Evolutionary conservation across 2,113 vertebrate species (phyloP).

Genomic region (Scartelaos histophorus): DNA sequence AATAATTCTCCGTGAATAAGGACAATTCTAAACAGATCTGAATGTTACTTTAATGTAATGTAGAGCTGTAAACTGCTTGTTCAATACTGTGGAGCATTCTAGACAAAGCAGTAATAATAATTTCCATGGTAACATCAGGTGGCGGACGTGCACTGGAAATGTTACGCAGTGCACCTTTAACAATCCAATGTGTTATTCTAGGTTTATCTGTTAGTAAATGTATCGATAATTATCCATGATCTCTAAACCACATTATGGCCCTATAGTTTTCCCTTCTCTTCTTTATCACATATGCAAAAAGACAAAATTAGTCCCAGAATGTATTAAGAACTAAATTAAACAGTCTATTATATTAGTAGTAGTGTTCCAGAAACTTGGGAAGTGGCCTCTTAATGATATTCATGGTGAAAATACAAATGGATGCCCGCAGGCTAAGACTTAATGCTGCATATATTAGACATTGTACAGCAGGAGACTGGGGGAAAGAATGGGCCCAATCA

Average conservation of each 20-base stretch:
- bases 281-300: not conserved
- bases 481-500: conserved; percentile 45
- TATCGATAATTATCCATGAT: too few relatives aligned
- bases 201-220: too few relatives aligned
- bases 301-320: not conserved
- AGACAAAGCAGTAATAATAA: too few relatives aligned
- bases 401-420: conserved; percentile 42
- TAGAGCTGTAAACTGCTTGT: too few relatives aligned
- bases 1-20: too few relatives aligned
- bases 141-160: too few relatives aligned
- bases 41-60: too few relatives aligned
- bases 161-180: too few relatives aligned
- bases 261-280: not conserved
- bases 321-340: conserved; percentile 12
- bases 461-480: conserved; percentile 22
- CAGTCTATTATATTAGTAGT: conserved; percentile 28
- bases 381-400: conserved; percentile 44
- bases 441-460: conserved; percentile 51
- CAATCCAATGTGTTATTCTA: too few relatives aligned
- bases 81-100: too few relatives aligned
- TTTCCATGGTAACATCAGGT: too few relatives aligned
- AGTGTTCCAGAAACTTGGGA: conserved; percentile 24
- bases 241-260: not conserved
- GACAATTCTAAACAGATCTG: too few relatives aligned
- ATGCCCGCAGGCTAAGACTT: conserved; percentile 47